Percentiles rank a stretch among this genome's conserved stretches.
phyloP scores from a whole-genome alignment of 2,888 invertebrate genomes.

The Byasa hedistus region DNA sequence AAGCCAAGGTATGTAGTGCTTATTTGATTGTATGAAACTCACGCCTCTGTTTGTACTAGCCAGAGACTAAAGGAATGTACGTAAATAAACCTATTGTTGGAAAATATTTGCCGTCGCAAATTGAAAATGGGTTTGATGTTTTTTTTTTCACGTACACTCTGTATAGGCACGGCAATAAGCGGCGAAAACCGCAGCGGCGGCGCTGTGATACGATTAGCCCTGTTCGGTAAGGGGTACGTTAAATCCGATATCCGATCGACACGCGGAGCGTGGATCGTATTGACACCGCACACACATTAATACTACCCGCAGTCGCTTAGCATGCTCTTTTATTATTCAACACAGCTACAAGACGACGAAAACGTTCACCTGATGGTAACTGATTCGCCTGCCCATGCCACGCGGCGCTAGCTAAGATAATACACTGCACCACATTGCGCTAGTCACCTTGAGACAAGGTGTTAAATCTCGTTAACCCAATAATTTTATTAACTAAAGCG shows the following conservation, averaged over 20 bases:
- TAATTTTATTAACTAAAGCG: too few relatives aligned
- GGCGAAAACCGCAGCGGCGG: conserved; percentile 17
- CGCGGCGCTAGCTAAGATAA: too few relatives aligned
- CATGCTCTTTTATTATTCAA: not conserved
- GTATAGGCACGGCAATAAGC: not conserved
- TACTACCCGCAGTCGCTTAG: not conserved
- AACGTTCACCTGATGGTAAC: too few relatives aligned
- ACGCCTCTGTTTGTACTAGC: too few relatives aligned
- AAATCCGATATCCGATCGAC: conserved; percentile 26
- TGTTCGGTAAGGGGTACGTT: conserved; percentile 29
- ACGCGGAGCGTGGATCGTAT: conserved; percentile 4
- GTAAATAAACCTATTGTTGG: too few relatives aligned
- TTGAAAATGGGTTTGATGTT: not conserved
- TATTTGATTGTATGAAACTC: too few relatives aligned
- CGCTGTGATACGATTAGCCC: conserved; percentile 47
- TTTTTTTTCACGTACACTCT: not conserved
- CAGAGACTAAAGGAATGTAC: too few relatives aligned
- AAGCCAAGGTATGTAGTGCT: too few relatives aligned
- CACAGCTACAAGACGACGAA: too few relatives aligned
- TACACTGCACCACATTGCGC: too few relatives aligned
- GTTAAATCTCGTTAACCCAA: too few relatives aligned
- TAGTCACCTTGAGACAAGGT: too few relatives aligned
- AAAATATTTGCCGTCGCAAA: not conserved
- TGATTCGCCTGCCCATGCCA: not conserved
- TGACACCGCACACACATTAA: conserved; percentile 5